Percentiles rank a stretch among this genome's conserved stretches.
Conservation (phyloP, 2,888 invertebrate species). For the Conchocele bisecta region DNA sequence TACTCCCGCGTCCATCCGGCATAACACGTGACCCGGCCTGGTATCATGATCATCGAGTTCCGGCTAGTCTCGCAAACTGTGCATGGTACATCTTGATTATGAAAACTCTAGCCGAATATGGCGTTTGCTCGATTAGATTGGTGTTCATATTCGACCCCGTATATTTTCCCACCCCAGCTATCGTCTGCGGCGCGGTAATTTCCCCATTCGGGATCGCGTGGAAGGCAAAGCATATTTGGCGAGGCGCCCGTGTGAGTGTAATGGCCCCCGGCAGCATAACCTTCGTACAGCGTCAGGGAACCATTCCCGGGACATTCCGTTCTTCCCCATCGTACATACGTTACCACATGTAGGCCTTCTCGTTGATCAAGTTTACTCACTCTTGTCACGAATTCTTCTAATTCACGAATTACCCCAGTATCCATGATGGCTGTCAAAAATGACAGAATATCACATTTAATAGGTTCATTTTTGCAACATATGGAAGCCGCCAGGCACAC, state of each 20-base stretch:
- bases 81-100: conserved; percentile 29
- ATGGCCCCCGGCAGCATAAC: conserved; percentile 1
- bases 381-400: too few relatives aligned
- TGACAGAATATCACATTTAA: too few relatives aligned
- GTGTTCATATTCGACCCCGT: neutral
- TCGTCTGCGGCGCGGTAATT: neutral
- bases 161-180: neutral
- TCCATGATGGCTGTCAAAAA: too few relatives aligned
- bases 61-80: conserved; percentile 17
- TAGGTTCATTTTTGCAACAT: too few relatives aligned
- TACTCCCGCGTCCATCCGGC: conserved; percentile 36
- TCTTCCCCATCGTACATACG: conserved; percentile 22
- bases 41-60: conserved; percentile 20
- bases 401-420: too few relatives aligned
- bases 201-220: neutral
- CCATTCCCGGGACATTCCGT: conserved; percentile 22
- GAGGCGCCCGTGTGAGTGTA: neutral
- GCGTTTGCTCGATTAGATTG: neutral
- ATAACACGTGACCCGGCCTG: conserved; percentile 24
- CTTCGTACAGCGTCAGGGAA: conserved; percentile 10
- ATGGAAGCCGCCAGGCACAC: too few relatives aligned
- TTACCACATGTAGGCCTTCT: too few relatives aligned
- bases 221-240: neutral
- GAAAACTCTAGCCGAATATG: conserved; percentile 4
- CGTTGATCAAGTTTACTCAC: too few relatives aligned